Percentiles rank a stretch among this genome's conserved stretches.
These are phyloP conservation scores for Ormyrus nitidulus DNA, from an alignment of 2,888 invertebrate genomes.

Conservation along the genomic window DNA sequence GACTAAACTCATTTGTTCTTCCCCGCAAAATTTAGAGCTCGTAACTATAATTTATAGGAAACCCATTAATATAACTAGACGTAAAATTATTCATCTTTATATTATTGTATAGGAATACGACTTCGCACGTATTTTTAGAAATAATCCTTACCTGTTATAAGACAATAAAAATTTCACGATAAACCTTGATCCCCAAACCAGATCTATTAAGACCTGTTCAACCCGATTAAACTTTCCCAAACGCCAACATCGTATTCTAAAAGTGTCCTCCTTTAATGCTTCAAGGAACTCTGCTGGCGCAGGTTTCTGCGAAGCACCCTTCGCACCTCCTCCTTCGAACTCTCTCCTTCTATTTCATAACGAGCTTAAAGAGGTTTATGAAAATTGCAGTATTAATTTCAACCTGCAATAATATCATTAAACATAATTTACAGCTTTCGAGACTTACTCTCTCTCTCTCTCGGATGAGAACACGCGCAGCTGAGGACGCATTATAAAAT, in stretches of 20 bases:
- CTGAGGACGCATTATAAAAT: constrained; percentile 33
- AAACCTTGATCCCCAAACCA: too few species aligned
- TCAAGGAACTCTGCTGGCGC: too few species aligned
- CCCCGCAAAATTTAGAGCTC: constrained; percentile 27
- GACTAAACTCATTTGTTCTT: constrained; percentile 27
- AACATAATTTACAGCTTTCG: constrained; percentile 33
- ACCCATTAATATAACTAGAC: neutral
- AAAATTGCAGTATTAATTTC: constrained; percentile 25
- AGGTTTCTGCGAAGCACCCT: too few species aligned
- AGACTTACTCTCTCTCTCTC: neutral
- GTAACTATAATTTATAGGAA: constrained; percentile 37
- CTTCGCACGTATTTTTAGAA: too few species aligned
- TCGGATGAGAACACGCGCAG: neutral
- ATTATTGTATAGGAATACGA: too few species aligned
- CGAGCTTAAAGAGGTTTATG: neutral
- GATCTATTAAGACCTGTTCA: too few species aligned
- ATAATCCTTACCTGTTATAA: too few species aligned
- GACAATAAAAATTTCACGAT: too few species aligned
- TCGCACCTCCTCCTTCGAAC: neutral
- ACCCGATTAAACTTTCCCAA: too few species aligned
- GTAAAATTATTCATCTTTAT: neutral
- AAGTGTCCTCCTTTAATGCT: too few species aligned
- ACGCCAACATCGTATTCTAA: too few species aligned
- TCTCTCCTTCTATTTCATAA: constrained; percentile 13
- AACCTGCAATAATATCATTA: constrained; percentile 32